These are phyloP conservation scores for Carposina sasakii DNA, from an alignment of 1,140 invertebrate species.

Conservation along the genomic window DNA sequence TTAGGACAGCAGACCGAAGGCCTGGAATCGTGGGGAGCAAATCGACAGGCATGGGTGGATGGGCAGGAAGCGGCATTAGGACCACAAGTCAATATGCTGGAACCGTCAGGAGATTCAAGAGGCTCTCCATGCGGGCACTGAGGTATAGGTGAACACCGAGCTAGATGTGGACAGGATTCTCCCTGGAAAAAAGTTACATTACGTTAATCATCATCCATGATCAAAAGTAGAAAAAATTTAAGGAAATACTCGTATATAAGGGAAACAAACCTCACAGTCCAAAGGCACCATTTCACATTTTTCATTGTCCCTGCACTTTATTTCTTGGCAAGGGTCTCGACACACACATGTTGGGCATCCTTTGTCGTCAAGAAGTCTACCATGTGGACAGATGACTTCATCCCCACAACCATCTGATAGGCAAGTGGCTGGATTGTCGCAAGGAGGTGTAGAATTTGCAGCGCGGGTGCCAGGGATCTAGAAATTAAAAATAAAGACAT, in stretches of 20 bases:
- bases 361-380: conserved; percentile 76
- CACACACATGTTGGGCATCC: conserved; percentile 86
- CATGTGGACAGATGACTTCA: conserved; percentile 77
- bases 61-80: conserved; percentile 83
- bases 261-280: conserved; percentile 47
- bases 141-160: conserved; percentile 84
- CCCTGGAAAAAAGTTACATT: conserved; percentile 30
- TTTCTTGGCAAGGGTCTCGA: conserved; percentile 82
- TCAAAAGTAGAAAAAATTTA: too few species aligned
- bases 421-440: conserved; percentile 73
- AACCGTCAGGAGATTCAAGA: conserved; percentile 74
- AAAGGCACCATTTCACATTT: conserved; percentile 71
- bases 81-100: conserved; percentile 78
- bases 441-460: conserved; percentile 48
- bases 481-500: background rate
- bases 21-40: conserved; percentile 82
- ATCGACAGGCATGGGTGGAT: conserved; percentile 86
- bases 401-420: conserved; percentile 75
- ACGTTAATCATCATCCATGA: background rate
- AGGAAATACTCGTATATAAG: too few species aligned
- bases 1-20: conserved; percentile 85
- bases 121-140: conserved; percentile 82
- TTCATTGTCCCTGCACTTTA: conserved; percentile 83
- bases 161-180: conserved; percentile 82
- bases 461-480: conserved; percentile 50